phyloP scores from a whole-genome alignment of 1,140 invertebrate species.

The Coelopa frigida region DNA sequence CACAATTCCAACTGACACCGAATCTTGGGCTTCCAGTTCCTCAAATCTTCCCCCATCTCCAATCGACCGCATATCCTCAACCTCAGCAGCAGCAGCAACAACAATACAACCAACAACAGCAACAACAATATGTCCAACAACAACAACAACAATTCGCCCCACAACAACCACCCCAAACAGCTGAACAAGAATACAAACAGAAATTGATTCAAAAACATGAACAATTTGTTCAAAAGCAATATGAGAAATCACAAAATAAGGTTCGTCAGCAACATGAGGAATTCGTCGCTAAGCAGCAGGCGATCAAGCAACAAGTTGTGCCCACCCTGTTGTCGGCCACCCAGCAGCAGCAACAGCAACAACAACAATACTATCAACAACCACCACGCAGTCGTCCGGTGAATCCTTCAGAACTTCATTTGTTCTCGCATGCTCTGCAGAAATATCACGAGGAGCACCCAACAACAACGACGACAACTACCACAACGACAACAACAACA shows the following conservation, averaged over 20 bases:
- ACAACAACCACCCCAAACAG: conserved; percentile 46
- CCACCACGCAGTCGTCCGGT: conserved; percentile 33
- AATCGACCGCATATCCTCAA: conserved; percentile 38
- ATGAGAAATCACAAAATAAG: conserved; percentile 60
- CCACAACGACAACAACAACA: conserved; percentile 33
- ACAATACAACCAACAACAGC: conserved; percentile 42
- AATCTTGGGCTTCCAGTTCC: conserved; percentile 34
- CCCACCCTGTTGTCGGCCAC: conserved; percentile 31
- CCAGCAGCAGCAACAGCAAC: conserved; percentile 2
- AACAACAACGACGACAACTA: conserved; percentile 44
- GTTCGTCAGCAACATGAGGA: conserved; percentile 57
- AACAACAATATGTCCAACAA: conserved; percentile 42
- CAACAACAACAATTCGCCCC: conserved; percentile 46
- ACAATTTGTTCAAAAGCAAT: conserved; percentile 60
- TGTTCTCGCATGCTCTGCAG: conserved; percentile 45
- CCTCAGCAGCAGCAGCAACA: conserved; percentile 43
- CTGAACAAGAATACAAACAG: conserved; percentile 51
- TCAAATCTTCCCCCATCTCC: conserved; percentile 34
- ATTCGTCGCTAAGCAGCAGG: conserved; percentile 55
- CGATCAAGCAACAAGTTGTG: conserved; percentile 48
- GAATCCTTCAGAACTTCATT: conserved; percentile 44
- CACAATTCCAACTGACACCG: conserved; percentile 31
- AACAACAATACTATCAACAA: conserved; percentile 20
- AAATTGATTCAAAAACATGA: conserved; percentile 62
- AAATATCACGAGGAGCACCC: conserved; percentile 49